Evolutionary conservation across 2,113 vertebrate species (phyloP).

Genomic region (Donacobius atricapilla): DNA sequence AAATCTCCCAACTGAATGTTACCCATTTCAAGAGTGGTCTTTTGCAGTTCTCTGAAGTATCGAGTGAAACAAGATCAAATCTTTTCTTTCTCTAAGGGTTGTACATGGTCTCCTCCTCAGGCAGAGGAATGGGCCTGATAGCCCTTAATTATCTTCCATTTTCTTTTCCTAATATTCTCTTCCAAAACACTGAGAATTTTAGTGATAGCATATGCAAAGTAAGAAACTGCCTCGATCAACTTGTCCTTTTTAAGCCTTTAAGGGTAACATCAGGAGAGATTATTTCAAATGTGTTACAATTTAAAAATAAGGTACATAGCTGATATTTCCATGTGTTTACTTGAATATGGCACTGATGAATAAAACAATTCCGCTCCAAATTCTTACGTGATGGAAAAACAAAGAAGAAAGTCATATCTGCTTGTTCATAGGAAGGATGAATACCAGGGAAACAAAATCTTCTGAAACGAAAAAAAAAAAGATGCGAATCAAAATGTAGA

Average conservation of each 20-base stretch:
- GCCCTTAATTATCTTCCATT: not conserved
- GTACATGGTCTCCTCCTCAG: not conserved
- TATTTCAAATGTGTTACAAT: not conserved
- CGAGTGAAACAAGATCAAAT: not conserved
- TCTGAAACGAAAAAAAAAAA: not conserved
- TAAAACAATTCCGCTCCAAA: not conserved
- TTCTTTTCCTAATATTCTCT: not conserved
- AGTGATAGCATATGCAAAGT: not conserved
- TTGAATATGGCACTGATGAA: not conserved
- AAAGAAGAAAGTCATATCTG: not conserved
- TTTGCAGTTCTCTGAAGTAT: slow-evolving; percentile 31
- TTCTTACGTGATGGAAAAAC: not conserved
- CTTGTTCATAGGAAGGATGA: not conserved
- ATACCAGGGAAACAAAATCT: not conserved
- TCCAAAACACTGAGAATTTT: not conserved
- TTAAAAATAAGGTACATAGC: not conserved
- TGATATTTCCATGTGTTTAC: not conserved
- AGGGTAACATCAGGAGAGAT: not conserved
- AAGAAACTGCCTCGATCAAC: not conserved
- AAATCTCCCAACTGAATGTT: not conserved
- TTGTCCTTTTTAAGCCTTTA: not conserved
- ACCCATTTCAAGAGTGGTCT: slow-evolving; percentile 5
- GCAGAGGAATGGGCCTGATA: not conserved
- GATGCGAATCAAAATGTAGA: not conserved
- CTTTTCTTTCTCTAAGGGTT: not conserved